Base-by-base conservation (phyloP, 2,888 invertebrate genomes). In the Zygothrica quintamaculata region DNA sequence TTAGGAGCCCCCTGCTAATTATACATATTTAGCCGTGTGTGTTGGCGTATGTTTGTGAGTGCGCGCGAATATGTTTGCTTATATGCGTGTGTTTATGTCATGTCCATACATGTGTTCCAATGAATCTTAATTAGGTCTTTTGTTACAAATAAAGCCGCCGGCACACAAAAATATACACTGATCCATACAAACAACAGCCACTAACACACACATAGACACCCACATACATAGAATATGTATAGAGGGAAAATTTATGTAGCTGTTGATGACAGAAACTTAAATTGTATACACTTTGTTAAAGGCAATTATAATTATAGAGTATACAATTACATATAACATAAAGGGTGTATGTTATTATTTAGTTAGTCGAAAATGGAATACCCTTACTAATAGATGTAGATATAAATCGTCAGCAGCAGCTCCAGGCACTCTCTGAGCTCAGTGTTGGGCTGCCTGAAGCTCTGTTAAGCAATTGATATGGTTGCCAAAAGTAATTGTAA, bases 61-160 rank as follows among this genome's bases (percentile, higher is more conserved):
- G 37, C 16, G 40, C 15, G 25, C 18, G 33, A 46, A 12, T 6
- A 11, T 64, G 12, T 53, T 39, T 31, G 31, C 34, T 12, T 16
- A 31, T 18, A n/a, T n/a, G 4, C 65, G 53, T 42, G 43, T 47
- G 44, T 48, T 36, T 36, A 34, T 61, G 51, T 43, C 48, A 39
- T 47, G 33, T 37, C 51, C 79, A 82, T 79, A 75, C 76, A 82
- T 79, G 70, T 71, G 76, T 58, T 59, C 65, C 65, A 75, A 75
- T 71, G 76, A 71, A 72, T 71, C 76, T 72, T 72, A 72, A 72
- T 72, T 72, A 72, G 72, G 51, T 65, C 72, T 71, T 72, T 72
- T 72, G 72, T 72, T 75, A 26, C 39, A 59, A 29, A 76, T 72
- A 75, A 75, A 65, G 72, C 72, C 72, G 58, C 72, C 59, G 72